These are phyloP conservation scores for Calephelis perditalis DNA, from an alignment of 2,888 invertebrate species.

Conservation along the genomic window DNA sequence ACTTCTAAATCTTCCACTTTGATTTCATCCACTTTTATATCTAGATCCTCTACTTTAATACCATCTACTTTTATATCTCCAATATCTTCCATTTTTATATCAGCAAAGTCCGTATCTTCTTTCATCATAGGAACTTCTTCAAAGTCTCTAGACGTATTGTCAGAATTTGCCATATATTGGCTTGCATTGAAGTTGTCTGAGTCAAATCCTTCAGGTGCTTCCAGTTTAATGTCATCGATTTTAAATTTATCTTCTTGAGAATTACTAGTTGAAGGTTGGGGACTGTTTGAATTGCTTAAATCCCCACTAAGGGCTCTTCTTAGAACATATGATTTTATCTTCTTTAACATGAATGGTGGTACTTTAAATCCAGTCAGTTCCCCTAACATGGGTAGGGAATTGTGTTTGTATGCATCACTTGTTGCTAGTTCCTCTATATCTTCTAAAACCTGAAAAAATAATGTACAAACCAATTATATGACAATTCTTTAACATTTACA, in stretches of 20 bases:
- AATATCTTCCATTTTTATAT: slow-evolving; percentile 70
- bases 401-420: slow-evolving; percentile 84
- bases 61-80: slow-evolving; percentile 68
- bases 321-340: slow-evolving; percentile 83
- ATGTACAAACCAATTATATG: too few relatives aligned
- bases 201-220: slow-evolving; percentile 58
- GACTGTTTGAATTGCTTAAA: slow-evolving; percentile 53
- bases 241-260: slow-evolving; percentile 55
- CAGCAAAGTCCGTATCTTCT: slow-evolving; percentile 62
- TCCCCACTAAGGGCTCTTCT: slow-evolving; percentile 55
- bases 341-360: slow-evolving; percentile 85
- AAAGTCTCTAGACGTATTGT: slow-evolving; percentile 53
- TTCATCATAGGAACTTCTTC: slow-evolving; percentile 58
- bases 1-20: slow-evolving; percentile 64
- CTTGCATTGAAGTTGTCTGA: slow-evolving; percentile 59
- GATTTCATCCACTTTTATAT: slow-evolving; percentile 61
- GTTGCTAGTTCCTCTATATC: slow-evolving; percentile 86
- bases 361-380: slow-evolving; percentile 87
- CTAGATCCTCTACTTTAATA: slow-evolving; percentile 64
- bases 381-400: slow-evolving; percentile 79
- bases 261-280: slow-evolving; percentile 56
- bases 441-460: slow-evolving; percentile 76
- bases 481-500: too few relatives aligned
- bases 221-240: slow-evolving; percentile 61
- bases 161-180: slow-evolving; percentile 54